Conservation (phyloP, 1,140 invertebrate species). For the Hetaerina americana region DNA sequence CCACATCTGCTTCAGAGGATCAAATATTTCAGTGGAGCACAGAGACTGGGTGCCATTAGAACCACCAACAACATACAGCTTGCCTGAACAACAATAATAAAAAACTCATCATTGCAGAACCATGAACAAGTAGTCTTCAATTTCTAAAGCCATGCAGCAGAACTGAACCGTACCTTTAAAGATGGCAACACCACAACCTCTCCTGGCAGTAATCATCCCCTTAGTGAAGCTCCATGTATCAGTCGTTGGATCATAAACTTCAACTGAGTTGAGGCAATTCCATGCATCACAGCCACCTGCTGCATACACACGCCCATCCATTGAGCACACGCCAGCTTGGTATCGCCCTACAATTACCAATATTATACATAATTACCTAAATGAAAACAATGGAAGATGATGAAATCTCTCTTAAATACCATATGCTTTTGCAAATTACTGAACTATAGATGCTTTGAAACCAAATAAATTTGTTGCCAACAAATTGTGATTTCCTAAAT, state of each 20-base stretch:
- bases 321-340: constrained; percentile 58
- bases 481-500: too few relatives aligned
- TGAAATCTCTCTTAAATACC: too few relatives aligned
- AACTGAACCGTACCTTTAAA: constrained; percentile 45
- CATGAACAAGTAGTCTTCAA: too few relatives aligned
- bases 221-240: constrained; percentile 36
- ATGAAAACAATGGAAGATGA: too few relatives aligned
- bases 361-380: too few relatives aligned
- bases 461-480: too few relatives aligned
- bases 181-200: constrained; percentile 50
- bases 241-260: constrained; percentile 49
- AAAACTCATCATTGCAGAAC: too few relatives aligned
- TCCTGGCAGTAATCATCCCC: constrained; percentile 46
- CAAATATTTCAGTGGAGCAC: constrained; percentile 50
- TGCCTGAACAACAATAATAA: constrained; percentile 28
- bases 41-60: constrained; percentile 59
- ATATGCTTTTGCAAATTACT: too few relatives aligned
- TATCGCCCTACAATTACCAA: constrained; percentile 44
- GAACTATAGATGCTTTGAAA: too few relatives aligned
- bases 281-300: constrained; percentile 73
- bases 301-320: constrained; percentile 53
- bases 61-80: constrained; percentile 52
- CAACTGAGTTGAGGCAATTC: constrained; percentile 58
- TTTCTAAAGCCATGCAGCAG: too few relatives aligned
- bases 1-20: constrained; percentile 45